Percentiles rank a stretch among this genome's conserved stretches.
Conservation (phyloP, 2,797 vertebrate genomes). For the Heterohyrax brucei region DNA sequence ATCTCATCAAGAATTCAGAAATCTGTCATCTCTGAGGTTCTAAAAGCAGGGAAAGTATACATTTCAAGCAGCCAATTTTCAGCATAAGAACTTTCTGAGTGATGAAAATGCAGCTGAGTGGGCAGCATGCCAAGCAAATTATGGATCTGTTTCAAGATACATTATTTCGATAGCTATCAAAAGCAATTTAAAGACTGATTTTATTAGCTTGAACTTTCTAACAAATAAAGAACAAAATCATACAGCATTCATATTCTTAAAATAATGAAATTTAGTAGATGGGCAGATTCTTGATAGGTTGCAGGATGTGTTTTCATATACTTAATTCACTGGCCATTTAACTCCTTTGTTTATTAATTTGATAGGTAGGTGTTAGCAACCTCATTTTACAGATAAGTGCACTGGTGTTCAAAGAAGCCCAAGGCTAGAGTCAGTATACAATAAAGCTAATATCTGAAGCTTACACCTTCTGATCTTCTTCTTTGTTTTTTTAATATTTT, state of each 20-base stretch:
- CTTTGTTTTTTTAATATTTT: not conserved
- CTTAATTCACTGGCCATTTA: not conserved
- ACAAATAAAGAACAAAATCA: slow-evolving; percentile 8
- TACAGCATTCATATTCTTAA: not conserved
- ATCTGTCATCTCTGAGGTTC: not conserved
- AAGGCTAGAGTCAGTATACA: not conserved
- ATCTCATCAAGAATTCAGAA: not conserved
- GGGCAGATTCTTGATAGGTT: not conserved
- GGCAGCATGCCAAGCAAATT: not conserved
- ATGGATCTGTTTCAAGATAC: not conserved
- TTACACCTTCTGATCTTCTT: not conserved
- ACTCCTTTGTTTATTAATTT: not conserved
- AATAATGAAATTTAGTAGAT: slow-evolving; percentile 8
- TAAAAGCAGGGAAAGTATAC: not conserved
- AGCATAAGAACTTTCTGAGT: not conserved
- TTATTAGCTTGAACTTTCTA: not conserved
- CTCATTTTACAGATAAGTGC: not conserved
- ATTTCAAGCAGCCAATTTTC: not conserved
- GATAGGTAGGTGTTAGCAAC: not conserved
- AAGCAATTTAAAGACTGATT: not conserved
- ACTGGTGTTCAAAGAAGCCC: not conserved
- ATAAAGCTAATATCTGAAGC: not conserved
- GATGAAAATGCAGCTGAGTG: not conserved
- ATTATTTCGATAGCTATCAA: not conserved
- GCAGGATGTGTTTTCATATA: not conserved